A percentile compares a stretch with the other conserved stretches of the same genome.
Conservation (phyloP, 2,888 invertebrate species). For the Drymonia ruficornis region DNA sequence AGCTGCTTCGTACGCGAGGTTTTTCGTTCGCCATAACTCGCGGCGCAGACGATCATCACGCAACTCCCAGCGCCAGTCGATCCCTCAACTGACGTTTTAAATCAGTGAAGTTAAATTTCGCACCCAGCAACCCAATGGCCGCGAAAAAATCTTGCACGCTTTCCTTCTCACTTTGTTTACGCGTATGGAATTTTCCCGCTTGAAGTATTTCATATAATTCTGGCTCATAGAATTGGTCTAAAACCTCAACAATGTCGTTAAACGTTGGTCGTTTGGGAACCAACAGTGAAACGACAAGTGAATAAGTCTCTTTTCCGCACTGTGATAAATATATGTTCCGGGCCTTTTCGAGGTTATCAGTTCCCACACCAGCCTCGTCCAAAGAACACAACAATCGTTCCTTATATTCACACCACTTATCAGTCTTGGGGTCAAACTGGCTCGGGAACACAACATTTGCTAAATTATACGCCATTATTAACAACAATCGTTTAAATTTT, state of each 20-base stretch:
- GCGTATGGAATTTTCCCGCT: constrained; percentile 3
- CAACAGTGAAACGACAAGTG: background rate
- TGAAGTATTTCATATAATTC: background rate
- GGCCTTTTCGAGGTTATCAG: background rate
- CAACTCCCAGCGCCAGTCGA: background rate
- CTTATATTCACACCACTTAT: constrained; percentile 1
- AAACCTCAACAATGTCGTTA: background rate
- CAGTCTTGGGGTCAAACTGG: background rate
- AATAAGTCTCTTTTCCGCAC: background rate
- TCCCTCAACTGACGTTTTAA: background rate
- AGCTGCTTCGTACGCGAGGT: background rate
- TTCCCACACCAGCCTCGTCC: background rate
- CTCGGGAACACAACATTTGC: too few species aligned
- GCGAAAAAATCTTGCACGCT: background rate
- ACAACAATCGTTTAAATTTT: too few species aligned
- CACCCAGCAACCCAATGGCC: background rate
- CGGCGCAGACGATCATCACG: background rate
- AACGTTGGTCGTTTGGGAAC: background rate
- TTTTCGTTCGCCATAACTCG: background rate
- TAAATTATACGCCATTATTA: too few species aligned
- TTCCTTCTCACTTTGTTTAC: background rate
- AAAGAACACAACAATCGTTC: background rate
- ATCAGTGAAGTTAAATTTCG: background rate
- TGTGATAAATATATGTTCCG: background rate
- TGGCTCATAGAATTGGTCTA: background rate